A percentile compares a stretch with the other conserved stretches of the same genome.
Conservation (phyloP, 35 echinoderm and acorn worm genomes). For the Amphiura filiformis region DNA sequence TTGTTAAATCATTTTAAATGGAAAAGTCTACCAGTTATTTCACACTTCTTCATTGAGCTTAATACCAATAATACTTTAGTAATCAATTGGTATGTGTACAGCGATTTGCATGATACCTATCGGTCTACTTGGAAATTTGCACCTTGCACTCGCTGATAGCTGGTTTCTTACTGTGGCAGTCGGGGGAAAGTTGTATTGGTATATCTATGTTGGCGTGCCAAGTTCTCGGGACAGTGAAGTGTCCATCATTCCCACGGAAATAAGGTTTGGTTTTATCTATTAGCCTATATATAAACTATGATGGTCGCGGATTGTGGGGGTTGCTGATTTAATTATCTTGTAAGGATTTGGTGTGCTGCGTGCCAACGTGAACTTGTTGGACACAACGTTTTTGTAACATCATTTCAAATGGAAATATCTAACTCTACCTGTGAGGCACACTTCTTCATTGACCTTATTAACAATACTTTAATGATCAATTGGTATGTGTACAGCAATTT, state of each 20-base stretch:
- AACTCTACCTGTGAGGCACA: background rate
- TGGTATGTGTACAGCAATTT: background rate
- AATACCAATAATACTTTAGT: background rate
- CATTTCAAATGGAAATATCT: too few relatives aligned
- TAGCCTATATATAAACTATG: too few relatives aligned
- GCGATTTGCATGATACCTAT: background rate
- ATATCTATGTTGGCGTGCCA: background rate
- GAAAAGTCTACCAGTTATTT: too few relatives aligned
- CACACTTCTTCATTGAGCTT: background rate
- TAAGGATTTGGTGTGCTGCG: too few relatives aligned
- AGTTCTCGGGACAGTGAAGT: background rate
- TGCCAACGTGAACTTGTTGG: too few relatives aligned
- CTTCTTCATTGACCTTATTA: background rate
- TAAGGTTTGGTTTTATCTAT: too few relatives aligned
- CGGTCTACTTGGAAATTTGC: constrained; percentile 14
- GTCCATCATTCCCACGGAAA: background rate
- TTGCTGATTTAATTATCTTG: too few relatives aligned
- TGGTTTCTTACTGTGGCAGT: background rate
- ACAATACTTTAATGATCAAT: background rate
- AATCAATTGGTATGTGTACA: background rate
- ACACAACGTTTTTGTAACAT: too few relatives aligned
- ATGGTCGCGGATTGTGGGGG: too few relatives aligned
- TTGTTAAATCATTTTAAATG: too few relatives aligned
- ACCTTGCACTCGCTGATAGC: constrained; percentile 12
- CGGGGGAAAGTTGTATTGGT: background rate